These are phyloP conservation scores for Drosophila algonquin DNA, from an alignment of 2,888 invertebrate species.

Conservation along the genomic window DNA sequence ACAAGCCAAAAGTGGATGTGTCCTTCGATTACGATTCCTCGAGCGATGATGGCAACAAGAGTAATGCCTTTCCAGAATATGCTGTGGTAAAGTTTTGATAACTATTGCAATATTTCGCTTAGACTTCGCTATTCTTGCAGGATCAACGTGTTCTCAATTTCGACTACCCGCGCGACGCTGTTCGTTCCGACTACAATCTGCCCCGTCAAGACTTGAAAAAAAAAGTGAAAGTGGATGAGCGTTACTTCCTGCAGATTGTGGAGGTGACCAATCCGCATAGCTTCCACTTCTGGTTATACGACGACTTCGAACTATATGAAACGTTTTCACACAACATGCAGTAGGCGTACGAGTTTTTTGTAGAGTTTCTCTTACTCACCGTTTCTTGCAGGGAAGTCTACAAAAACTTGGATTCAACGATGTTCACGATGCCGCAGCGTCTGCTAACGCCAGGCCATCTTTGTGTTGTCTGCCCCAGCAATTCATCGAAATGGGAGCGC, in stretches of 20 bases:
- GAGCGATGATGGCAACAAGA: slow-evolving; percentile 50
- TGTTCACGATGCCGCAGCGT: slow-evolving; percentile 60
- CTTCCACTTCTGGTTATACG: slow-evolving; percentile 77
- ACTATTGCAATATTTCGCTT: not conserved
- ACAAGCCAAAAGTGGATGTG: not conserved
- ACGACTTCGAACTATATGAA: slow-evolving; percentile 63
- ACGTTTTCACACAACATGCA: slow-evolving; percentile 72
- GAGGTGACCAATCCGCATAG: slow-evolving; percentile 74
- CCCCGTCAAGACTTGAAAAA: slow-evolving; percentile 34
- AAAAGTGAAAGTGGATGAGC: slow-evolving; percentile 17
- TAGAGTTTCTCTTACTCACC: not conserved
- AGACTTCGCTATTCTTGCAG: slow-evolving; percentile 44
- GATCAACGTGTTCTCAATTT: slow-evolving; percentile 68
- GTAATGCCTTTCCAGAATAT: slow-evolving; percentile 76
- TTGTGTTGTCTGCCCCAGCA: slow-evolving; percentile 61
- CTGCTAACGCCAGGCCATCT: slow-evolving; percentile 73
- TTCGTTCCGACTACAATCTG: slow-evolving; percentile 63
- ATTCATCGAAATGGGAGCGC: slow-evolving; percentile 74
- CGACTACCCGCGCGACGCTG: slow-evolving; percentile 72
- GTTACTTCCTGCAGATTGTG: slow-evolving; percentile 52
- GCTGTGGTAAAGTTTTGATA: slow-evolving; percentile 67
- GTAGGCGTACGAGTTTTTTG: slow-evolving; percentile 49
- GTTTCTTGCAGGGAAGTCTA: slow-evolving; percentile 63
- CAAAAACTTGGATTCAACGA: slow-evolving; percentile 20
- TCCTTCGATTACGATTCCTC: slow-evolving; percentile 40